Evolutionary conservation across 2,113 vertebrate species (phyloP).

Genomic region (Meleagris gallopavo): DNA sequence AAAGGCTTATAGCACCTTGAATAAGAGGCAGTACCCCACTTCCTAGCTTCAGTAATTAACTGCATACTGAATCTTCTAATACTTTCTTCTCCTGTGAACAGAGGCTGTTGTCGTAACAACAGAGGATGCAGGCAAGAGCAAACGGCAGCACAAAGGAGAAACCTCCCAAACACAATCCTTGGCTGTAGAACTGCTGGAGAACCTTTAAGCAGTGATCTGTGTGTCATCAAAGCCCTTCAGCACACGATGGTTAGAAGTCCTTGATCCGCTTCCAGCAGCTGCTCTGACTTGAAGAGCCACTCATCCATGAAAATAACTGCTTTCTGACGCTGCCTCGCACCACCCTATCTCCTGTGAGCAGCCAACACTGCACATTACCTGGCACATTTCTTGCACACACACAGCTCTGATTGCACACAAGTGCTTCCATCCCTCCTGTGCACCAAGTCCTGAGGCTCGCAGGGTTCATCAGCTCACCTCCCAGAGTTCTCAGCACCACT

Average conservation of each 20-base stretch:
- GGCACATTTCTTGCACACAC: rapidly evolving
- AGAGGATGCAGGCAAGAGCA: neutral
- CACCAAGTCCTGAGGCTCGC: rapidly evolving
- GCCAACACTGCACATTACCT: rapidly evolving
- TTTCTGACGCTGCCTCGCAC: no score
- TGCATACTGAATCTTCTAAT: neutral
- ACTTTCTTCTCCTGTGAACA: neutral
- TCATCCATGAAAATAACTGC: rapidly evolving
- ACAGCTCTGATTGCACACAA: neutral
- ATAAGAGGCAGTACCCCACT: neutral
- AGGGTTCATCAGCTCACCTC: neutral
- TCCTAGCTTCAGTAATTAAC: neutral
- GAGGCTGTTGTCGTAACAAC: rapidly evolving
- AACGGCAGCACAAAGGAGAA: rapidly evolving
- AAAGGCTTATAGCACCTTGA: neutral
- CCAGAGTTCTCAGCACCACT: neutral
- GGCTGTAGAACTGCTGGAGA: neutral
- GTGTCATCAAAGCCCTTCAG: neutral
- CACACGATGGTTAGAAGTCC: neutral
- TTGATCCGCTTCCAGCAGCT: neutral
- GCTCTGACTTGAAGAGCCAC: neutral
- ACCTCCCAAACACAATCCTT: neutral
- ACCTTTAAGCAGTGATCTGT: neutral
- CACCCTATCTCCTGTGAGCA: rapidly evolving
- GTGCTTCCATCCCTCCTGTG: neutral